Percentiles rank a stretch among this genome's conserved stretches.
phyloP scores from a whole-genome alignment of 2,113 vertebrate genomes.

The Crotophaga sulcirostris region DNA sequence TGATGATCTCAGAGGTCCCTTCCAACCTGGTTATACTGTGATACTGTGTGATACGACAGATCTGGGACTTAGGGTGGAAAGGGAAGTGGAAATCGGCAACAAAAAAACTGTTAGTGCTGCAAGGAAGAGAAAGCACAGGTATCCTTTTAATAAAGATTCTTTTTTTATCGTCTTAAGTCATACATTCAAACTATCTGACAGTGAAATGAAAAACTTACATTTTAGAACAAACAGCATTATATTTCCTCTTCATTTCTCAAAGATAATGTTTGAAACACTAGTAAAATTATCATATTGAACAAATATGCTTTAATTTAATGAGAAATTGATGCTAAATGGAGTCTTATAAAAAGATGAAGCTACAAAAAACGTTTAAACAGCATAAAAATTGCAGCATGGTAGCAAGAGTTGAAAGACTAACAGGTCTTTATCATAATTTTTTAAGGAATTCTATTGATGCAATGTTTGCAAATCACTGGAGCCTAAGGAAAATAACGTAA shows the following conservation, averaged over 20 bases:
- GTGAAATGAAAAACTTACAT: not conserved
- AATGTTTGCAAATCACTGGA: slow-evolving; percentile 74
- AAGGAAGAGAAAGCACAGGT: not conserved
- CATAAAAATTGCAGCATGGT: slow-evolving; percentile 16
- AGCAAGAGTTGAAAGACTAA: slow-evolving; percentile 48
- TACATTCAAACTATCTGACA: not conserved
- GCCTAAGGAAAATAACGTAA: slow-evolving; percentile 80
- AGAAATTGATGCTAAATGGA: not conserved
- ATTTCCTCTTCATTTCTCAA: not conserved
- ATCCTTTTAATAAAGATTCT: not conserved
- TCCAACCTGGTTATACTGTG: too few relatives aligned
- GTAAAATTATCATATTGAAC: not conserved
- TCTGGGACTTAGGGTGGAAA: not conserved
- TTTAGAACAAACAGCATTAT: not conserved
- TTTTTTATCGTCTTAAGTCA: not conserved
- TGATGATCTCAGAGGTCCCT: too few relatives aligned
- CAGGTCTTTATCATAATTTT: slow-evolving; percentile 87
- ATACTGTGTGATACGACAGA: too few relatives aligned
- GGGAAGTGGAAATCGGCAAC: not conserved
- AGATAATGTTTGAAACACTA: not conserved
- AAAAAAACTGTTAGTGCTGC: not conserved
- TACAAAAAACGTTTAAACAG: slow-evolving; percentile 9
- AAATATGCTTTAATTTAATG: slow-evolving; percentile 9
- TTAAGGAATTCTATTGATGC: slow-evolving; percentile 80
- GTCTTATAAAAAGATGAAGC: slow-evolving; percentile 37